phyloP scores from a whole-genome alignment of 2,113 vertebrate species.

The Hydropotes inermis region DNA sequence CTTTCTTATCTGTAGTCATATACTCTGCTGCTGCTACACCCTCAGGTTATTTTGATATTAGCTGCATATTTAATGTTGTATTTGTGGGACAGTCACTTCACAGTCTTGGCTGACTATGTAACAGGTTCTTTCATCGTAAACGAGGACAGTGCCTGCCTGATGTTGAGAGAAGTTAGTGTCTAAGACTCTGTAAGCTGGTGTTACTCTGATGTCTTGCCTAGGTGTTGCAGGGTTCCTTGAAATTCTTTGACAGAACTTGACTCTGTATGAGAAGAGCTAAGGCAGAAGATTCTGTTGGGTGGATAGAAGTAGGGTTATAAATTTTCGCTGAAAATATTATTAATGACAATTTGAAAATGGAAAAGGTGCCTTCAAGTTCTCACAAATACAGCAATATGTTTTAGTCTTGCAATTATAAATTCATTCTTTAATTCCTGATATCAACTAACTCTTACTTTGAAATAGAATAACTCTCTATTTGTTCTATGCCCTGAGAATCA shows the following conservation, averaged over 20 bases:
- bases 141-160: background rate
- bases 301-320: background rate
- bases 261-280: background rate
- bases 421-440: background rate
- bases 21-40: background rate
- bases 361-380: background rate
- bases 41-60: background rate
- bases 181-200: background rate
- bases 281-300: background rate
- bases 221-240: background rate
- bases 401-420: background rate
- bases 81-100: background rate
- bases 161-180: background rate
- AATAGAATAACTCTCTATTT: background rate
- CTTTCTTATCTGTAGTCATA: background rate
- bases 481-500: background rate
- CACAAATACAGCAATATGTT: background rate
- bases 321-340: conserved; percentile 2
- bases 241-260: background rate
- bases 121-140: background rate
- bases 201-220: background rate
- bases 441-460: background rate
- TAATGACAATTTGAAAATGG: background rate
- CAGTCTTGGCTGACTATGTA: background rate
- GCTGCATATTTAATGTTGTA: background rate